Evolutionary conservation across 2,888 invertebrate genomes (phyloP).

Genomic region (Graphium colonna): DNA sequence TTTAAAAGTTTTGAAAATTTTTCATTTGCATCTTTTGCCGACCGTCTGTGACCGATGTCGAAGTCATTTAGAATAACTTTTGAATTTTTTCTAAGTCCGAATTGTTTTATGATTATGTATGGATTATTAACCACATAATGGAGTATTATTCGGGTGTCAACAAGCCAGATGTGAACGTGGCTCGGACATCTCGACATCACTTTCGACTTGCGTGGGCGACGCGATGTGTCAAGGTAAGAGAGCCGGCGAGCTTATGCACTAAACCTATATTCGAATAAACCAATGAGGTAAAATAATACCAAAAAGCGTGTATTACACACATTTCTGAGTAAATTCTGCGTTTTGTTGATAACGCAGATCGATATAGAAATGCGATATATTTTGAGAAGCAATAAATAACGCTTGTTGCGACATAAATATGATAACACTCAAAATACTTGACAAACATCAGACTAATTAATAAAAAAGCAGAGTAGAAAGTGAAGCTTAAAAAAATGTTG

Average conservation of each 20-base stretch:
- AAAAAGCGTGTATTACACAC: too few species aligned
- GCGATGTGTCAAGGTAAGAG: slow-evolving; percentile 14
- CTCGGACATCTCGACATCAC: slow-evolving; percentile 24
- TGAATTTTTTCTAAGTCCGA: neutral
- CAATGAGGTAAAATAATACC: neutral
- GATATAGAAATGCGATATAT: too few species aligned
- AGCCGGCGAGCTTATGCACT: slow-evolving; percentile 6
- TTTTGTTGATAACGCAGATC: too few species aligned
- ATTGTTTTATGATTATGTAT: neutral
- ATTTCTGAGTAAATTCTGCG: too few species aligned
- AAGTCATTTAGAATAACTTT: neutral
- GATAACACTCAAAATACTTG: too few species aligned
- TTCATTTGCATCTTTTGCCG: neutral
- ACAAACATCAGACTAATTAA: too few species aligned
- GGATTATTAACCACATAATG: slow-evolving; percentile 2
- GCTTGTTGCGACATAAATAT: too few species aligned
- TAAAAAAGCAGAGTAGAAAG: too few species aligned
- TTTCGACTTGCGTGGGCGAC: slow-evolving; percentile 53
- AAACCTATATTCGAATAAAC: slow-evolving; percentile 5
- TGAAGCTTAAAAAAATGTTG: too few species aligned
- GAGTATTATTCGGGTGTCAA: slow-evolving; percentile 31
- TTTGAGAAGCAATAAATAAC: too few species aligned
- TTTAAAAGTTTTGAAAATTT: neutral
- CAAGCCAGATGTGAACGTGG: slow-evolving; percentile 27
- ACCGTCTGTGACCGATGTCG: too few species aligned